These are phyloP conservation scores for Clepsis dumicolana DNA, from an alignment of 2,888 invertebrate species.

Conservation along the genomic window DNA sequence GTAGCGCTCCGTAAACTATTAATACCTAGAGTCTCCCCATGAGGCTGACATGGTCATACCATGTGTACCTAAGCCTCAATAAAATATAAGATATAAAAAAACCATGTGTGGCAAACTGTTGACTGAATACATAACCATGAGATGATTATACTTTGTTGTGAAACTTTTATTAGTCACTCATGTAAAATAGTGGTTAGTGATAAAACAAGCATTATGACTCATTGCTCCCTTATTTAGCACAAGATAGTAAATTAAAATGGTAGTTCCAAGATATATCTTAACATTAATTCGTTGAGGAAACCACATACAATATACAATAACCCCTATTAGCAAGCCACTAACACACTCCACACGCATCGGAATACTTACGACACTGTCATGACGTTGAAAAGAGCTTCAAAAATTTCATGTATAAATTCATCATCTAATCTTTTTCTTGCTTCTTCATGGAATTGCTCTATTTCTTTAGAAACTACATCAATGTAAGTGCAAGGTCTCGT, in stretches of 20 bases:
- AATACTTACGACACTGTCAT: slow-evolving; percentile 87
- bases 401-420: slow-evolving; percentile 66
- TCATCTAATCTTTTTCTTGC: slow-evolving; percentile 73
- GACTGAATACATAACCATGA: too few species aligned
- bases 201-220: not conserved
- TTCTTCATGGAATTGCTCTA: slow-evolving; percentile 86
- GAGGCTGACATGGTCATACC: too few species aligned
- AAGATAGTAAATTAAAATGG: slow-evolving; percentile 23
- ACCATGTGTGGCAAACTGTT: too few species aligned
- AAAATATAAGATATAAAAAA: too few species aligned
- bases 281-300: slow-evolving; percentile 25
- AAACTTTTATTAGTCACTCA: not conserved
- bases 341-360: slow-evolving; percentile 1
- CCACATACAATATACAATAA: slow-evolving; percentile 1
- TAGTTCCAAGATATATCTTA: slow-evolving; percentile 22
- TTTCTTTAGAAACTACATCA: slow-evolving; percentile 87
- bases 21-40: too few species aligned
- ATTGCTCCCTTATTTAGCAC: slow-evolving; percentile 7
- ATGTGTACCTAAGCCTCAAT: too few species aligned
- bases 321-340: slow-evolving; percentile 3
- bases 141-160: too few species aligned
- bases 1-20: too few species aligned
- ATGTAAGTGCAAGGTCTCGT: slow-evolving; percentile 93
- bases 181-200: not conserved
- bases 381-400: slow-evolving; percentile 76